Evolutionary conservation across 2,113 vertebrate genomes (phyloP).

Genomic region (Crotophaga sulcirostris): DNA sequence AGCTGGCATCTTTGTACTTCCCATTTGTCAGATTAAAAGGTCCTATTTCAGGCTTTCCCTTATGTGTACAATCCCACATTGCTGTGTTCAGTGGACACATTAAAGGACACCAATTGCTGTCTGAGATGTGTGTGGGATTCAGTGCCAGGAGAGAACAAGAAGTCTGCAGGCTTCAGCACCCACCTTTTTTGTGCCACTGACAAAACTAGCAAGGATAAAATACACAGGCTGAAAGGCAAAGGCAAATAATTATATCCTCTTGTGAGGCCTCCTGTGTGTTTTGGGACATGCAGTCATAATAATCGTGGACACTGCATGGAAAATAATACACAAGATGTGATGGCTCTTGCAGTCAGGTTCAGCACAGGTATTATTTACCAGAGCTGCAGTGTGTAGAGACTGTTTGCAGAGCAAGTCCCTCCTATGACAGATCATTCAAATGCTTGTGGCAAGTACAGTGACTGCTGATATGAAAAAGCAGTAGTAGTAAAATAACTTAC

Average conservation of each 20-base stretch:
- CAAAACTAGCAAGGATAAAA: background rate
- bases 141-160: background rate
- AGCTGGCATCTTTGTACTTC: background rate
- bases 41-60: background rate
- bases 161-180: background rate
- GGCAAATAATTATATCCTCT: background rate
- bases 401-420: background rate
- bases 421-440: background rate
- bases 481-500: background rate
- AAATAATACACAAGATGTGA: background rate
- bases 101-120: background rate
- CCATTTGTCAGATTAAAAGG: slow-evolving; percentile 4
- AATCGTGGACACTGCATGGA: background rate
- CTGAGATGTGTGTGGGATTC: background rate
- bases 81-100: background rate
- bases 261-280: background rate
- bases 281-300: background rate
- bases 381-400: background rate
- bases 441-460: background rate
- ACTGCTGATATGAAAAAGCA: background rate
- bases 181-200: background rate
- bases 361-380: background rate
- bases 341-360: background rate
- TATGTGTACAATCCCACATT: background rate
- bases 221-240: background rate